Evolutionary conservation across 1,140 invertebrate genomes (phyloP).

Genomic region (Ceratosolen fusciceps): DNA sequence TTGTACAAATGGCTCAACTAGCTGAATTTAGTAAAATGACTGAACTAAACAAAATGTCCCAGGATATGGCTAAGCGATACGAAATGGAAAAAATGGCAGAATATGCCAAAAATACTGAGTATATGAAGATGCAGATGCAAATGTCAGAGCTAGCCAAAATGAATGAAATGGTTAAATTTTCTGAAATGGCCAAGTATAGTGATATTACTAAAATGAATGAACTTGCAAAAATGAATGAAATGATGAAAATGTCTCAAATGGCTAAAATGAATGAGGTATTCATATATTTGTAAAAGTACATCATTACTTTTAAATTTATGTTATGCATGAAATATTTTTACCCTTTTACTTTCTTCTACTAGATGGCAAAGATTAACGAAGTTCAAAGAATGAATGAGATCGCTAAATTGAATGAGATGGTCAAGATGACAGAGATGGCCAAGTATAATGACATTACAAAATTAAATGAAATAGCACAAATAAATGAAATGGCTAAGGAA

Average conservation of each 20-base stretch:
- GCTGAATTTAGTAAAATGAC: slow-evolving; percentile 70
- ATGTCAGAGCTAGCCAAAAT: slow-evolving; percentile 68
- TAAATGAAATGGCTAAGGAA: slow-evolving; percentile 70
- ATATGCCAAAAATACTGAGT: slow-evolving; percentile 67
- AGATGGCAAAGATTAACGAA: slow-evolving; percentile 63
- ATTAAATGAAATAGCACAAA: slow-evolving; percentile 67
- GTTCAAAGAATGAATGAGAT: slow-evolving; percentile 70
- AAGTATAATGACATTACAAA: slow-evolving; percentile 68
- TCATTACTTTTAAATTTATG: not conserved
- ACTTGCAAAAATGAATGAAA: slow-evolving; percentile 66
- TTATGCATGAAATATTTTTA: not conserved
- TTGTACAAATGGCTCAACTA: slow-evolving; percentile 70
- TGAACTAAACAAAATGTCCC: slow-evolving; percentile 68
- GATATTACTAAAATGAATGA: slow-evolving; percentile 68
- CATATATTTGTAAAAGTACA: not conserved
- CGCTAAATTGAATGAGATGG: slow-evolving; percentile 69
- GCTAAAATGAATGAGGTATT: slow-evolving; percentile 59
- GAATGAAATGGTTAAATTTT: slow-evolving; percentile 69
- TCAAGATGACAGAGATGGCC: slow-evolving; percentile 70
- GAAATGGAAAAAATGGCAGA: slow-evolving; percentile 71
- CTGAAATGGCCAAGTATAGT: slow-evolving; percentile 68
- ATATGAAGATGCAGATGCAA: slow-evolving; percentile 69
- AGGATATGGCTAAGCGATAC: slow-evolving; percentile 69
- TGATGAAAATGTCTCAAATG: slow-evolving; percentile 70
- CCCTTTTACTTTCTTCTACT: not conserved